Conservation (phyloP, 2,888 invertebrate genomes). For the Hypercompe scribonia region DNA sequence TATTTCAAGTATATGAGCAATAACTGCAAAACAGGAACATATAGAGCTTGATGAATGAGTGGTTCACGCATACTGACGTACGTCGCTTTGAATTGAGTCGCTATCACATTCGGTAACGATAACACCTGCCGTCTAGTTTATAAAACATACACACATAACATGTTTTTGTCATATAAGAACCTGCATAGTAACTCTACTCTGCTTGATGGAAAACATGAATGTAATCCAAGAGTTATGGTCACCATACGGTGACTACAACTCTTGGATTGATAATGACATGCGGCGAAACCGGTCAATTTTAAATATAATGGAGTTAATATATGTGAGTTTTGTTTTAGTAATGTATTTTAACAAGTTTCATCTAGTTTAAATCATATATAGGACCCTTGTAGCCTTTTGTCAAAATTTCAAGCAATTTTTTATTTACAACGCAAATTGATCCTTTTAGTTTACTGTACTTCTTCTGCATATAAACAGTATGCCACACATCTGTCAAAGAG, state of each 20-base stretch:
- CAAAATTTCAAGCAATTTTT: background rate
- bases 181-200: too few relatives aligned
- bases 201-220: too few relatives aligned
- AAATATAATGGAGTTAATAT: too few relatives aligned
- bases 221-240: too few relatives aligned
- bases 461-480: background rate
- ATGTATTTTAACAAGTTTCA: too few relatives aligned
- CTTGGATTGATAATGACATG: too few relatives aligned
- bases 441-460: background rate
- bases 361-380: background rate
- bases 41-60: conserved; percentile 34
- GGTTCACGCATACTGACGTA: conserved; percentile 26
- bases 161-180: too few relatives aligned
- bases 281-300: too few relatives aligned
- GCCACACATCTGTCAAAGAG: background rate
- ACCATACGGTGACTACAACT: too few relatives aligned
- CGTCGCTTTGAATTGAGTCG: conserved; percentile 15
- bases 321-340: too few relatives aligned
- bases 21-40: conserved; percentile 12
- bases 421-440: background rate
- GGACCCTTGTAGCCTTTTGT: background rate
- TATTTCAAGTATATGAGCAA: conserved; percentile 6
- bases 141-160: background rate
- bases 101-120: conserved; percentile 4
- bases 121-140: conserved; percentile 1